Conservation (phyloP, 2,113 vertebrate genomes). For the Bolborhynchus lineola region DNA sequence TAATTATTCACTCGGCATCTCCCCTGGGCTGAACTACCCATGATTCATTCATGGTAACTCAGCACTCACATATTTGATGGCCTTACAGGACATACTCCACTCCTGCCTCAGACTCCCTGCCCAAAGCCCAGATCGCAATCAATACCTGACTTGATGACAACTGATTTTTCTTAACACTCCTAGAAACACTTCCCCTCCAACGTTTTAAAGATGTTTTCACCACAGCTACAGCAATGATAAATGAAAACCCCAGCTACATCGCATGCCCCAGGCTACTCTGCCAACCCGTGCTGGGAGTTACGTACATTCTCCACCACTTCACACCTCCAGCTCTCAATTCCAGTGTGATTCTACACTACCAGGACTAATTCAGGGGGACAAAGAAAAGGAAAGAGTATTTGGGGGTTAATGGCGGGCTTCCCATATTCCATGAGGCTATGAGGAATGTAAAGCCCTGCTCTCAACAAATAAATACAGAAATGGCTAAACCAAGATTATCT, state of each 20-base stretch:
- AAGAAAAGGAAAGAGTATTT: background rate
- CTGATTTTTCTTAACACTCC: background rate
- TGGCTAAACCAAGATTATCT: background rate
- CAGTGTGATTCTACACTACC: background rate
- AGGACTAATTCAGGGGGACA: background rate
- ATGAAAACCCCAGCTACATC: background rate
- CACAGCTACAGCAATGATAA: too few species aligned
- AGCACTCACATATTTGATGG: rapidly evolving
- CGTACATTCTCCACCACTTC: background rate
- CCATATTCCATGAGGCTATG: too few species aligned
- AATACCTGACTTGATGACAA: background rate
- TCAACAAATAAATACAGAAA: background rate
- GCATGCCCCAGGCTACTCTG: background rate
- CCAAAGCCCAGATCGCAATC: background rate
- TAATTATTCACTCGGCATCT: too few species aligned
- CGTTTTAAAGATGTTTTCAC: background rate
- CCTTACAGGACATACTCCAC: background rate
- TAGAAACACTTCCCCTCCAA: background rate
- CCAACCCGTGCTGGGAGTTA: too few species aligned
- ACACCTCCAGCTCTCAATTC: background rate
- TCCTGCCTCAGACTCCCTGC: background rate
- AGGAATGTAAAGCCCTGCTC: background rate
- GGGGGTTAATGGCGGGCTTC: background rate
- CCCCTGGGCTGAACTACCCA: background rate
- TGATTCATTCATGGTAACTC: rapidly evolving